Evolutionary conservation across 2,113 vertebrate species (phyloP).

Genomic region (Gnathonemus echidnorhynchus): DNA sequence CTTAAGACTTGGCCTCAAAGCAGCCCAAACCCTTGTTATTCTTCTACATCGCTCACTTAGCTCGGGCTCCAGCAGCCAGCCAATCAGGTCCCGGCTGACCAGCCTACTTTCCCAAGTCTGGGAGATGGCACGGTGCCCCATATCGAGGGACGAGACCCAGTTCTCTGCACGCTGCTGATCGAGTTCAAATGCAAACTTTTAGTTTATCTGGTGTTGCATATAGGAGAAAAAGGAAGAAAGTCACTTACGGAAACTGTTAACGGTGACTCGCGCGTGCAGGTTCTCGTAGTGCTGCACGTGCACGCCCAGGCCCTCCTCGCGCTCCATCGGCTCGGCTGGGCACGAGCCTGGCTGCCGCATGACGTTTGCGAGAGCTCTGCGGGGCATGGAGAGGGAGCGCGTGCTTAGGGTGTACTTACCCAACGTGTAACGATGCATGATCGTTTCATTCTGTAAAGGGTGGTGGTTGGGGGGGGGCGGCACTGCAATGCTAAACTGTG

Average conservation of each 20-base stretch:
- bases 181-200: neutral
- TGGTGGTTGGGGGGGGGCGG: no score
- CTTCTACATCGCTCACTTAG: neutral
- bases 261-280: conserved; percentile 70
- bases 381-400: conserved; percentile 36
- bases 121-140: neutral
- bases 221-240: neutral
- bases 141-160: conserved; percentile 3
- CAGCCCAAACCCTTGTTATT: neutral
- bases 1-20: neutral
- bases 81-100: neutral
- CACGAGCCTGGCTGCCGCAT: conserved; percentile 82
- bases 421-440: neutral
- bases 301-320: conserved; percentile 76
- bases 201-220: neutral
- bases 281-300: conserved; percentile 85
- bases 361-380: conserved; percentile 89
- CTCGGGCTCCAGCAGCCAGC: neutral
- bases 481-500: neutral
- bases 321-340: conserved; percentile 74
- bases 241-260: conserved; percentile 89
- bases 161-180: neutral
- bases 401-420: neutral
- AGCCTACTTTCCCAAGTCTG: neutral
- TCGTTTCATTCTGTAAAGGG: neutral